Conservation (phyloP, 2,797 vertebrate genomes). For the Steatocranus sp. region DNA sequence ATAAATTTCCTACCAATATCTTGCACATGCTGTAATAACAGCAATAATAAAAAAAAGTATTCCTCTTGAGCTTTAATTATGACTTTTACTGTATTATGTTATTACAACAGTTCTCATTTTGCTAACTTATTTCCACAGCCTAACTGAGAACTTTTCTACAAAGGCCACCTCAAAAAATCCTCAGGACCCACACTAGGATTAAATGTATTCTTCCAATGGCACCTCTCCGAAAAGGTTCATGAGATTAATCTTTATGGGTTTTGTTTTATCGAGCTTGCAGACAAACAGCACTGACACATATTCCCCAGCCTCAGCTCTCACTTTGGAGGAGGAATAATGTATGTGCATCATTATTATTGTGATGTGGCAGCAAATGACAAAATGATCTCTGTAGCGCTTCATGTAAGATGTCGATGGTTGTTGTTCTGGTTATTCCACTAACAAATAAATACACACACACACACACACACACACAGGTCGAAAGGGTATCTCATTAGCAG, state of each 20-base stretch:
- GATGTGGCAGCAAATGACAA: not conserved
- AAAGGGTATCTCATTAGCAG: slow-evolving; percentile 61
- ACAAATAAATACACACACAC: not conserved
- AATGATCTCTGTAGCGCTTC: not conserved
- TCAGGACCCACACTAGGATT: not conserved
- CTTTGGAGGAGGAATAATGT: not conserved
- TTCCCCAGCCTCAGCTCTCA: not conserved
- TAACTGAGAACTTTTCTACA: not conserved
- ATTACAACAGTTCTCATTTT: not conserved
- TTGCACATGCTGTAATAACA: not conserved
- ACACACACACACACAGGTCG: not conserved
- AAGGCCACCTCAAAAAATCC: not conserved
- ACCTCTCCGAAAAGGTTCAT: not conserved
- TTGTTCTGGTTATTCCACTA: not conserved
- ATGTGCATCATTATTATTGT: not conserved
- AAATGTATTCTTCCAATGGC: not conserved
- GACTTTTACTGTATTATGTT: not conserved
- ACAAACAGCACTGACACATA: not conserved
- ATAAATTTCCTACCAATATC: not conserved
- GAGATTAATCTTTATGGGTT: not conserved
- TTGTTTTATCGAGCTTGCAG: not conserved
- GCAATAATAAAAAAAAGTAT: not conserved
- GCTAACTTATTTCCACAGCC: not conserved
- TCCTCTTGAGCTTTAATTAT: not conserved
- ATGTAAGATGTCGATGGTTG: not conserved